Percentiles rank a stretch among this genome's conserved stretches.
Evolutionary conservation across 2,888 invertebrate species (phyloP).

Genomic region (Drosophila ezoana): DNA sequence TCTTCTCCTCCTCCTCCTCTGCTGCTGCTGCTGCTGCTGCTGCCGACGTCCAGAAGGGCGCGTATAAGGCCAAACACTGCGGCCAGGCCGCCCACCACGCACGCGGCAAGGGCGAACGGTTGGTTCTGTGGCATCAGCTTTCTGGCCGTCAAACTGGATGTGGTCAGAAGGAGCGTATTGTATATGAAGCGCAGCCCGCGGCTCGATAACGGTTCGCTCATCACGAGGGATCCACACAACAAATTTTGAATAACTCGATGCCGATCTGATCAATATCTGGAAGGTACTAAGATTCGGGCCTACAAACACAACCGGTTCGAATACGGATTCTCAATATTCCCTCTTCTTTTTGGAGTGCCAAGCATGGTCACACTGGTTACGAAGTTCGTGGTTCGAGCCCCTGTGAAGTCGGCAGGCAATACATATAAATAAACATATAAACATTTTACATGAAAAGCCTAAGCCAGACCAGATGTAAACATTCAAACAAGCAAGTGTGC

Average conservation of each 20-base stretch:
- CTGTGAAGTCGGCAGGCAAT: no score
- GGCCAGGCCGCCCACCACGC: conserved; percentile 64
- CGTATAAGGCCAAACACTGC: conserved; percentile 68
- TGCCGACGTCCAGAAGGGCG: conserved; percentile 33
- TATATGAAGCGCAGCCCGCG: conserved; percentile 45
- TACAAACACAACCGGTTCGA: no score
- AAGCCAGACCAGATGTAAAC: no score
- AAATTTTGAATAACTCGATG: conserved; percentile 23
- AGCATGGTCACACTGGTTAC: no score
- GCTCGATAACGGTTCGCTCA: conserved; percentile 63
- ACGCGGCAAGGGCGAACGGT: conserved; percentile 68
- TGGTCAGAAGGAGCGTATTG: conserved; percentile 61
- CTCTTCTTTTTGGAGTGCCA: no score
- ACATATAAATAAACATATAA: no score
- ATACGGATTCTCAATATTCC: no score
- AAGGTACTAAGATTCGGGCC: background rate
- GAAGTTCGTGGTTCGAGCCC: no score
- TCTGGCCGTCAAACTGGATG: conserved; percentile 49
- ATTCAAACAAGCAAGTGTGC: no score
- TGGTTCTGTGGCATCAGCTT: conserved; percentile 38
- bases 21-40: conserved; percentile 14
- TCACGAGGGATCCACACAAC: conserved; percentile 20
- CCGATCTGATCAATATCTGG: conserved; percentile 14
- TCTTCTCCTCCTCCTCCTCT: conserved; percentile 14
- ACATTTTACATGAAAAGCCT: no score